phyloP scores from a whole-genome alignment of 2,888 invertebrate genomes.

The Galerucella calmariensis region DNA sequence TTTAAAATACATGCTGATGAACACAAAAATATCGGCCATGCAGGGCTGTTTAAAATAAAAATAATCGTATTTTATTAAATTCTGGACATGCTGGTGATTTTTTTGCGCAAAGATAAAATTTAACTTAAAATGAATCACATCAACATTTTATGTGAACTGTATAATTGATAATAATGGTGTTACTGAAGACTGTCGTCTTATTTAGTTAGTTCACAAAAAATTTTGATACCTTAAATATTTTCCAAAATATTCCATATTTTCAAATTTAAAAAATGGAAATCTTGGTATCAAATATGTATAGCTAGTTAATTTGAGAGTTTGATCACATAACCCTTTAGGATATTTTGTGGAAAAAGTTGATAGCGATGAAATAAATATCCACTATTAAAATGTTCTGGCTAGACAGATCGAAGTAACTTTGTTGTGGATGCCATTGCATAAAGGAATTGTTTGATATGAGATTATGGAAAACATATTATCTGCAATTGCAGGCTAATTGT shows the following conservation, averaged over 20 bases:
- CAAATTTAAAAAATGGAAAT: neutral
- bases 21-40: constrained; percentile 18
- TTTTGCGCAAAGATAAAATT: neutral
- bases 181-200: neutral
- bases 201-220: constrained; percentile 4
- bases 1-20: constrained; percentile 20
- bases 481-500: too few relatives aligned
- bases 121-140: neutral
- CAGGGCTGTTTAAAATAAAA: constrained; percentile 11
- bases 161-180: neutral
- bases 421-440: too few relatives aligned
- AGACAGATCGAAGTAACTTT: too few relatives aligned
- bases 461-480: too few relatives aligned
- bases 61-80: constrained; percentile 1
- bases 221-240: neutral
- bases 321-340: too few relatives aligned
- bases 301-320: too few relatives aligned
- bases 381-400: too few relatives aligned
- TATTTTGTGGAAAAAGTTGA: too few relatives aligned
- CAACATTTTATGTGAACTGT: constrained; percentile 4
- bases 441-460: too few relatives aligned
- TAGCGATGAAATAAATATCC: too few relatives aligned
- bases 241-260: neutral
- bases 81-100: constrained; percentile 11
- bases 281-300: neutral